These are phyloP conservation scores for Amniataba percoides DNA, from an alignment of 2,797 vertebrate genomes.

Conservation along the genomic window DNA sequence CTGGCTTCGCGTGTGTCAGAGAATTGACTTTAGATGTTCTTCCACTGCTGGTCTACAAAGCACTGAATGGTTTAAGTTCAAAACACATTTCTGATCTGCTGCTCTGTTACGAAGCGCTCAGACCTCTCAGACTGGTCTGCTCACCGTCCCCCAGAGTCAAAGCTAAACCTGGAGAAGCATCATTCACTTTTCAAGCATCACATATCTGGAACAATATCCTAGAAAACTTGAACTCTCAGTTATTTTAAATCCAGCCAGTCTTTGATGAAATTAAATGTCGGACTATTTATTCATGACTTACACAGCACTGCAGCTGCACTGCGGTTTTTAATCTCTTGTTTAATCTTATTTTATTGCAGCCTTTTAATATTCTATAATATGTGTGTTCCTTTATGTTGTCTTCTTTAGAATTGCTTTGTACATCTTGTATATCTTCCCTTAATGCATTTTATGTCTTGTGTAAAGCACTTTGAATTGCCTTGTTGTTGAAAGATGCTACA, in stretches of 20 bases:
- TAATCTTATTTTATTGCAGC: background rate
- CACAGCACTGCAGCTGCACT: background rate
- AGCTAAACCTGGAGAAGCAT: background rate
- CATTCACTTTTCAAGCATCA: background rate
- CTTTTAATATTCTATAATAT: slow-evolving; percentile 11
- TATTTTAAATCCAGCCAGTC: background rate
- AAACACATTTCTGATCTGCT: slow-evolving; percentile 5
- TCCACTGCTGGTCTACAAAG: background rate
- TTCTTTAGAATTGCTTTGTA: background rate
- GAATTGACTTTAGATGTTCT: background rate
- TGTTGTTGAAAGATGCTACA: slow-evolving; percentile 11
- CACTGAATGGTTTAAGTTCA: background rate
- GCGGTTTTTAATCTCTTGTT: slow-evolving; percentile 3
- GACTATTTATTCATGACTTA: background rate
- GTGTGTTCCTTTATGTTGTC: background rate
- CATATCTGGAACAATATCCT: slow-evolving; percentile 1
- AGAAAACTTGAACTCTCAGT: background rate
- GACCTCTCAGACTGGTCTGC: background rate
- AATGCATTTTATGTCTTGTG: slow-evolving; percentile 9
- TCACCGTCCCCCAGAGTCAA: slow-evolving; percentile 4
- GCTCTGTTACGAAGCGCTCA: slow-evolving; percentile 10
- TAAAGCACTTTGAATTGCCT: slow-evolving; percentile 25
- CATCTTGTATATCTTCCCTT: slow-evolving; percentile 6
- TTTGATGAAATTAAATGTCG: background rate
- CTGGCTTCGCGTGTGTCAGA: background rate